Evolutionary conservation across 2,797 vertebrate species (phyloP).

Genomic region (Falco peregrinus): DNA sequence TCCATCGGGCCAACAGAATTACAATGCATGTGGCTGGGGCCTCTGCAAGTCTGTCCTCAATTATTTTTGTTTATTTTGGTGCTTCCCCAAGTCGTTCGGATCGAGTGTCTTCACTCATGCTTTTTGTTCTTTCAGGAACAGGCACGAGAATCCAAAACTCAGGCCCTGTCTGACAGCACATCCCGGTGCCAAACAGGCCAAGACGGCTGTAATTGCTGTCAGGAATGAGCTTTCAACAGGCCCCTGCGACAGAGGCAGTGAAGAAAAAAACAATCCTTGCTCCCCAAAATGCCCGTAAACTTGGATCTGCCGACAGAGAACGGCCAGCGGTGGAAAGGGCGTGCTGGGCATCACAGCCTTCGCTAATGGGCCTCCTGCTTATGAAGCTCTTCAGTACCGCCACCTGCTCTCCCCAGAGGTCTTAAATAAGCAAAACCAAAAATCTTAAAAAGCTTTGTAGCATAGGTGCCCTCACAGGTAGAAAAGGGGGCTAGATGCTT

Average conservation of each 20-base stretch:
- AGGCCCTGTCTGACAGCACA: not conserved
- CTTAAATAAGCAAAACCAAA: not conserved
- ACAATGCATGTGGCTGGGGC: not conserved
- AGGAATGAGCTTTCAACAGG: constrained; percentile 26
- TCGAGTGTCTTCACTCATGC: not conserved
- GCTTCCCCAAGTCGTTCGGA: constrained; percentile 13
- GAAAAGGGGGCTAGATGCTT: not conserved
- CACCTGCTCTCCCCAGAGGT: not conserved
- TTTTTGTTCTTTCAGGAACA: constrained; percentile 27
- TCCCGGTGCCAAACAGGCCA: not conserved
- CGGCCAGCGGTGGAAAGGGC: not conserved
- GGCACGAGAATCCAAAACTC: not conserved
- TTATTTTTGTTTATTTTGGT: not conserved
- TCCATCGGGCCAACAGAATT: constrained; percentile 15
- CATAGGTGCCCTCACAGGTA: not conserved
- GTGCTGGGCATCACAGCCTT: not conserved
- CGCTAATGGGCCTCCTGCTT: not conserved
- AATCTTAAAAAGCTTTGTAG: not conserved
- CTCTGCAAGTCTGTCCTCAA: not conserved
- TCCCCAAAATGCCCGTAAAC: not conserved
- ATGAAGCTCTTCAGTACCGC: not conserved
- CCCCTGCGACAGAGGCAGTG: not conserved
- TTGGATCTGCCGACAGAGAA: not conserved
- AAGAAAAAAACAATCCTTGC: not conserved
- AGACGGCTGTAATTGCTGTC: not conserved